These are phyloP conservation scores for Ellobium chinense DNA, from an alignment of 2,888 invertebrate species.

Conservation along the genomic window DNA sequence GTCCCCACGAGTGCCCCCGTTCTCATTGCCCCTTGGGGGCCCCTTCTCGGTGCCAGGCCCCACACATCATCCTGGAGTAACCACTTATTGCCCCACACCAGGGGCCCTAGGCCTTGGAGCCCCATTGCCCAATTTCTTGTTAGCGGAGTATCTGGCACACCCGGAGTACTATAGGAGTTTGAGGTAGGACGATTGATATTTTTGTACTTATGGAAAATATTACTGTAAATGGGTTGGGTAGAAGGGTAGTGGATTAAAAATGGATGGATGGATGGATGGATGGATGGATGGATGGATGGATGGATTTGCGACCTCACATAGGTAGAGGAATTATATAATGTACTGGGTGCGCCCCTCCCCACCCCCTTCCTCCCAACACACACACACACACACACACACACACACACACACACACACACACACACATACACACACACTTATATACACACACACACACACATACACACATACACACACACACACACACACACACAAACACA, in stretches of 20 bases:
- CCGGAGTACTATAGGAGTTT: conserved; percentile 34
- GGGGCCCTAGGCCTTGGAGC: not conserved
- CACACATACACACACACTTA: no score
- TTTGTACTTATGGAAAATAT: no score
- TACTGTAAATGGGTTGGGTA: not conserved
- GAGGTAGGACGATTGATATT: conserved; percentile 24
- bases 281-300: not conserved
- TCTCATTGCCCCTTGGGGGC: not conserved
- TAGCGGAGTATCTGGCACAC: conserved; percentile 26
- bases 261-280: not conserved
- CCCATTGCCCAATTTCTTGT: not conserved
- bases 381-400: no score
- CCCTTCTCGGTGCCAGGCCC: not conserved
- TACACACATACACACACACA: no score
- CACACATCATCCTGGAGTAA: conserved; percentile 8
- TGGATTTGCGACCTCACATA: no score
- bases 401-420: no score
- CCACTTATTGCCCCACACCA: conserved; percentile 1
- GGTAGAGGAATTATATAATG: no score
- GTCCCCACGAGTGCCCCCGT: not conserved
- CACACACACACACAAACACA: no score
- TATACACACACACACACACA: no score
- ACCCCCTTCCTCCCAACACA: no score
- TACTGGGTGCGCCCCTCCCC: no score
- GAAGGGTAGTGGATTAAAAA: not conserved